These are phyloP conservation scores for Martes martes DNA, from an alignment of 2,113 vertebrate genomes.

Conservation along the genomic window DNA sequence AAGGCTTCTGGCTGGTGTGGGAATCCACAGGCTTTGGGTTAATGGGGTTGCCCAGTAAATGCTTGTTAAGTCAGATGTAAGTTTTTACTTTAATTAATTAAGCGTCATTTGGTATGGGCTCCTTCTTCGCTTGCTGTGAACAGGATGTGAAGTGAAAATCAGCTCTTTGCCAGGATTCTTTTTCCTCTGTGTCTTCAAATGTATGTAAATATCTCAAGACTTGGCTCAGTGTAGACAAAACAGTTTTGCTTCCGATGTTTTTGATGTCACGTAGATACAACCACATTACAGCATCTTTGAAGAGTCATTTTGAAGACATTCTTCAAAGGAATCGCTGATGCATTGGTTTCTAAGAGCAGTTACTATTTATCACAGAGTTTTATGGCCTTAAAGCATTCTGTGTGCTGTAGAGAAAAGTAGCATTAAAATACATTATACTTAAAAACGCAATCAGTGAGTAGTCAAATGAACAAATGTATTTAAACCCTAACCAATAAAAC, in stretches of 20 bases:
- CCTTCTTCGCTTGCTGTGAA: not conserved
- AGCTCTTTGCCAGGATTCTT: not conserved
- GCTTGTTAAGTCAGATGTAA: not conserved
- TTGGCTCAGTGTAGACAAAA: not conserved
- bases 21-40: not conserved
- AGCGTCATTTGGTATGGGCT: not conserved
- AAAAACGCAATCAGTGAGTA: conserved; percentile 33
- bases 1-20: not conserved
- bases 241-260: not conserved
- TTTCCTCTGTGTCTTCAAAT: not conserved
- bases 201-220: not conserved
- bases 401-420: conserved; percentile 25
- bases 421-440: conserved; percentile 42
- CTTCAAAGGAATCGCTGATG: not conserved
- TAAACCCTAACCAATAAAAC: conserved; percentile 13
- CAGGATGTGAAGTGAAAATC: not conserved
- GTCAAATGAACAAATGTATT: conserved; percentile 17
- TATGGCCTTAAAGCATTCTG: conserved; percentile 34
- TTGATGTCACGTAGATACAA: not conserved
- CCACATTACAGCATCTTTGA: not conserved
- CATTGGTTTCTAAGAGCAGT: not conserved
- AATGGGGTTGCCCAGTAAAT: not conserved
- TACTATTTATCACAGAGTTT: conserved; percentile 29
- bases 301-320: not conserved
- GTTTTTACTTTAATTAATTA: not conserved